A percentile compares a stretch with the other conserved stretches of the same genome.
These are phyloP conservation scores for Fragum whitleyi DNA, from an alignment of 2,888 invertebrate genomes.

Conservation along the genomic window DNA sequence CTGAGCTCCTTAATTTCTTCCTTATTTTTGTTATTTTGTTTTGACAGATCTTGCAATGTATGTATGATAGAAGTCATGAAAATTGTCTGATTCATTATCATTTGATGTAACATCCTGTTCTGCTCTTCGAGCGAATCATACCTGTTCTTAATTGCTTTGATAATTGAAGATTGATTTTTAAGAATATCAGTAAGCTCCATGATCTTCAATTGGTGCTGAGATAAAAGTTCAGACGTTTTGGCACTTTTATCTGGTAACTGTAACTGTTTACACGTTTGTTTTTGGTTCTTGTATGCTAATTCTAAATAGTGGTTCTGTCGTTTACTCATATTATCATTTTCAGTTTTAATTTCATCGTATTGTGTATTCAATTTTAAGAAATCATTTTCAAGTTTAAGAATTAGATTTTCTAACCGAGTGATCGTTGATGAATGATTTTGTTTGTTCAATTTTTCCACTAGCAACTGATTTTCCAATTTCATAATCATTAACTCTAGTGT, in stretches of 20 bases:
- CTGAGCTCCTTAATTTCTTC: constrained; percentile 60
- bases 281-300: constrained; percentile 62
- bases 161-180: constrained; percentile 70
- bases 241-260: constrained; percentile 59
- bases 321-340: constrained; percentile 72
- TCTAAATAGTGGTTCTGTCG: constrained; percentile 71
- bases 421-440: constrained; percentile 74
- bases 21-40: constrained; percentile 69
- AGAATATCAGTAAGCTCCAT: constrained; percentile 69
- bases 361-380: constrained; percentile 77
- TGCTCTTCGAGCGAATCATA: constrained; percentile 74
- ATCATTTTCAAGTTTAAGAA: constrained; percentile 80
- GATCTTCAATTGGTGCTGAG: constrained; percentile 73
- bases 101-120: constrained; percentile 74
- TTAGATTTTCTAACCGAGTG: constrained; percentile 77
- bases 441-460: constrained; percentile 74
- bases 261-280: constrained; percentile 32
- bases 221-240: constrained; percentile 68
- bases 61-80: constrained; percentile 76
- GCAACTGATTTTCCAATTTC: constrained; percentile 79
- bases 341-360: constrained; percentile 69
- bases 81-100: constrained; percentile 77
- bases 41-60: constrained; percentile 71
- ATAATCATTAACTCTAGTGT: constrained; percentile 77
- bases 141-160: constrained; percentile 66